Base-by-base conservation (phyloP, 2,113 vertebrate genomes). In the Pteropus alecto region DNA sequence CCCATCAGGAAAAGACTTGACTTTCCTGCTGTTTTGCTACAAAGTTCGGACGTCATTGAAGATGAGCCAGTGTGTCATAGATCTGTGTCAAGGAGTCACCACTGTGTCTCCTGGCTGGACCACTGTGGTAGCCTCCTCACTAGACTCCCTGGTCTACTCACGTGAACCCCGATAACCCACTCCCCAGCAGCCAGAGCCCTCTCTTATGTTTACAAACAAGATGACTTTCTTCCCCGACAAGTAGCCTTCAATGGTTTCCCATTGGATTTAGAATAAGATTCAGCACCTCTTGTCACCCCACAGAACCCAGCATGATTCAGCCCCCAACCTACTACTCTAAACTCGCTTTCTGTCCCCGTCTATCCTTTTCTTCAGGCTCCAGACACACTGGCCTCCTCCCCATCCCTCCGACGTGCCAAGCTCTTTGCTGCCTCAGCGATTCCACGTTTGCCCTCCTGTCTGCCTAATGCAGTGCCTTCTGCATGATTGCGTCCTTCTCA, bases 361-460 rank as follows among this genome's bases (percentile, higher is more conserved):
- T 76, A 26, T 73, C 84, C 28, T 21, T 15, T 10, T 33, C 54
- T 18, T 19, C 71, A 48, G 38, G 19, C 21, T 63, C 16, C 71
- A 61, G 6, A 48, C 33, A 22, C 26, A 6, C 19, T 3, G 54
- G 33, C 63, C 12, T 78, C 51, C n/a, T 12, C 5, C 0, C 21
- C 19, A 38, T 6, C 65, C 16, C 54, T 35, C 5, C 7, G 41
- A 1, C 12, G 0, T 19, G 9, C 38, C 3, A 5, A 5, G 24
- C 2, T 46, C 77, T 38, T 43, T 6, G 43, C 30, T 6, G 5
- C 63, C 73, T 35, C 54, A 12, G 71, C 60, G 3, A 8, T 56
- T n/a, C 33, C 10, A 5, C 14, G 30, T 26, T 38, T 35, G 11
- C 74, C n/a, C 26, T 68, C 21, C 51, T 71, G 78, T 4, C 51